Conservation (phyloP, 2,113 vertebrate species). For the Nycticorax nycticorax region DNA sequence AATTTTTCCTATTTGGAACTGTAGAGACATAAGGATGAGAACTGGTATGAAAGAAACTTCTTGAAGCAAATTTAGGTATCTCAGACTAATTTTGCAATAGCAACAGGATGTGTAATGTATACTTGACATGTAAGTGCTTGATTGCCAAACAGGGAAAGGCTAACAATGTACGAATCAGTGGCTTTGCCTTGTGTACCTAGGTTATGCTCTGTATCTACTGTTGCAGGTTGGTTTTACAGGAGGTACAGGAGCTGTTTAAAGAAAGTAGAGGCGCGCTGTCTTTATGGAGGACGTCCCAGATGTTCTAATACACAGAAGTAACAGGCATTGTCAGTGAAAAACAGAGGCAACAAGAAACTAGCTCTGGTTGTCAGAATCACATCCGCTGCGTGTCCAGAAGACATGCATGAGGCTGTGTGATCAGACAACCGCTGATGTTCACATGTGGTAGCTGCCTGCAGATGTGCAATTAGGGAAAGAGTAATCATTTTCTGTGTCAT, state of each 20-base stretch:
- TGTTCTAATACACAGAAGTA: neutral
- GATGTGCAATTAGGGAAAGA: neutral
- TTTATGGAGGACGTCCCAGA: neutral
- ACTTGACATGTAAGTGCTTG: neutral
- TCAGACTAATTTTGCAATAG: neutral
- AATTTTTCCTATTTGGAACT: neutral
- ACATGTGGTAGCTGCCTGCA: neutral
- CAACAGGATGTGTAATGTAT: neutral
- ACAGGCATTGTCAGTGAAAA: neutral
- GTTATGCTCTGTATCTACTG: neutral
- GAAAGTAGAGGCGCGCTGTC: neutral
- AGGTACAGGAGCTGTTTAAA: neutral
- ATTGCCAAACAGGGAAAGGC: neutral
- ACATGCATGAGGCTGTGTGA: neutral
- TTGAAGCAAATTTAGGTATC: neutral
- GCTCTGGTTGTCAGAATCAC: neutral
- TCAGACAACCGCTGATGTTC: neutral
- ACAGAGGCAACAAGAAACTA: neutral
- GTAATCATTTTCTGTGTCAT: neutral
- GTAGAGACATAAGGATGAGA: neutral
- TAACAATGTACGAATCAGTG: neutral
- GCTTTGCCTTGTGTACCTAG: neutral
- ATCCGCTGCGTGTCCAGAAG: rapidly evolving
- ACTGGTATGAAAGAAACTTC: neutral
- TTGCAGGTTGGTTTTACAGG: neutral